These are phyloP conservation scores for Channallabes apus DNA, from an alignment of 2,797 vertebrate species.

Conservation along the genomic window DNA sequence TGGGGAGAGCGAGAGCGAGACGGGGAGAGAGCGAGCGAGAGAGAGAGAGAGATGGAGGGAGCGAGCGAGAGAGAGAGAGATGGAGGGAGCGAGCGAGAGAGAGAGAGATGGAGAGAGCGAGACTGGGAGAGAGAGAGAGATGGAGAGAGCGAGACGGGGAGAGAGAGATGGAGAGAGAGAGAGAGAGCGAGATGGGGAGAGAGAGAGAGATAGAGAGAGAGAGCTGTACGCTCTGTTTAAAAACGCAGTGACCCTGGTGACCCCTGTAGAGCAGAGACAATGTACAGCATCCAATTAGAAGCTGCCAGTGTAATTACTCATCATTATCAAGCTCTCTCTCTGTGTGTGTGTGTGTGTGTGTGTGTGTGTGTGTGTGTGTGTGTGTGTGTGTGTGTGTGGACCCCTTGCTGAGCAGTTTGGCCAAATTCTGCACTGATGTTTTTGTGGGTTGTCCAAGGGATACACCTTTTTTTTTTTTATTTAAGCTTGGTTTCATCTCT, in stretches of 20 bases:
- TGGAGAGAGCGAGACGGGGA: fast-evolving
- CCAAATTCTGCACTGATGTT: not conserved
- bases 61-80: no score
- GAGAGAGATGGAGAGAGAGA: not conserved
- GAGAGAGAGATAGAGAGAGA: not conserved
- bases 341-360: not conserved
- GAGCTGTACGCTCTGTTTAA: not conserved
- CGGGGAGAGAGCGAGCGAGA: no score
- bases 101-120: no score
- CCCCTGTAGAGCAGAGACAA: not conserved
- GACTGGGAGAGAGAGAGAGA: no score
- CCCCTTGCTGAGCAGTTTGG: not conserved
- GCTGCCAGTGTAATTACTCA: conserved; percentile 41
- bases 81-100: no score
- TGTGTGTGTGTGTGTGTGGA: not conserved
- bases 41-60: no score
- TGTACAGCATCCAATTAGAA: conserved; percentile 41
- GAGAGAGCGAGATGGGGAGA: not conserved
- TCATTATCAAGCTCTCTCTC: conserved; percentile 11
- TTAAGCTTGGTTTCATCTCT: not conserved
- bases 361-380: not conserved
- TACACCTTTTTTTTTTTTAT: not conserved
- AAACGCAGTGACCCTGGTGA: not conserved
- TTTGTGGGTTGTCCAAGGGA: not conserved
- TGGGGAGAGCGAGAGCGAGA: no score